Percentiles rank a stretch among this genome's conserved stretches.
Conservation (phyloP, 1,140 invertebrate species). For the Aphelenchoides avenae region DNA sequence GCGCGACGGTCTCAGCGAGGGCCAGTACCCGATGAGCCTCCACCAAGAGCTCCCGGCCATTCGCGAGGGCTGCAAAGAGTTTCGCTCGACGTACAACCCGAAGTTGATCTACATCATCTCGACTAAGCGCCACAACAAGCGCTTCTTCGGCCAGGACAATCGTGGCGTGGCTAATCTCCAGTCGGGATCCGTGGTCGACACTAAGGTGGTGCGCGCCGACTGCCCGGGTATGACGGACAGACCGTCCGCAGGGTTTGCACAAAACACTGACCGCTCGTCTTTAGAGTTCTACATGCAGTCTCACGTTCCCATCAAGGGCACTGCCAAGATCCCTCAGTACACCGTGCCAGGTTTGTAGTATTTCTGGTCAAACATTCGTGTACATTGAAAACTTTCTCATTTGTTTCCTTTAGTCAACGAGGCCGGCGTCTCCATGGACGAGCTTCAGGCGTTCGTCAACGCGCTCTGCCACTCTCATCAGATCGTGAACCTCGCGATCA, state of each 20-base stretch:
- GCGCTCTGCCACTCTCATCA: constrained; percentile 33
- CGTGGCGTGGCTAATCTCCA: constrained; percentile 1
- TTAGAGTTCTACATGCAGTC: too few relatives aligned
- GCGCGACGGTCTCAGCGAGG: constrained; percentile 15
- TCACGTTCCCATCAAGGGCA: too few relatives aligned
- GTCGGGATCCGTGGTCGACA: constrained; percentile 1
- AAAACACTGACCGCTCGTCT: too few relatives aligned
- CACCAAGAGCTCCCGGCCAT: constrained; percentile 9
- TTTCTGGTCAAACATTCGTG: too few relatives aligned
- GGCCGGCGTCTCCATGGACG: constrained; percentile 15
- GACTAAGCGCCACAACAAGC: constrained; percentile 12
- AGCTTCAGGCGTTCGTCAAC: constrained; percentile 32
- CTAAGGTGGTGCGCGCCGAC: constrained; percentile 2
- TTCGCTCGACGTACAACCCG: not conserved
- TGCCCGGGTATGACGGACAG: too few relatives aligned
- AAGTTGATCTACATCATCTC: constrained; percentile 15
- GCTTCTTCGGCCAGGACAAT: constrained; percentile 7
- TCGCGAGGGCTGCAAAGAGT: constrained; percentile 7
- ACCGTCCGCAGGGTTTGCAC: too few relatives aligned
- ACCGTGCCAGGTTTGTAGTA: too few relatives aligned
- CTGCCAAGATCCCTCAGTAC: too few relatives aligned
- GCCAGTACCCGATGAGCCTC: constrained; percentile 8
- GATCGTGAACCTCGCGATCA: constrained; percentile 28
- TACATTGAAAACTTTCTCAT: too few relatives aligned
- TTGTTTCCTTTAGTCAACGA: constrained; percentile 34